Evolutionary conservation across 2,888 invertebrate genomes (phyloP), one percentile per base, ranked within the genome.

Genomic region (Hedychridium roseum): DNA sequence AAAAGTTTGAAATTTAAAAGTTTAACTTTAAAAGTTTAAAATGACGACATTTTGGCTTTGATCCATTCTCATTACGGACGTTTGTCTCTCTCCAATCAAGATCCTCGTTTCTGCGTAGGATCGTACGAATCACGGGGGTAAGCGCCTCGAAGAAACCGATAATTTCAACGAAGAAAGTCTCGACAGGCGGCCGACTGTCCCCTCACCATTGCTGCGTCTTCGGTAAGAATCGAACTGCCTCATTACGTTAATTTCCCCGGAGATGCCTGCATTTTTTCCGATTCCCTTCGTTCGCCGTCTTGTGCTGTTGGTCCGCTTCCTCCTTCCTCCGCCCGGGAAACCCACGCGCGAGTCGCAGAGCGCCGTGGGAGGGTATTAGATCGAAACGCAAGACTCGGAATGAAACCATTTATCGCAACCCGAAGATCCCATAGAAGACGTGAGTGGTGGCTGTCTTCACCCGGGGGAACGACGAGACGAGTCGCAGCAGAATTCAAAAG

Each of bases 161-260:
- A 63, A 63, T 47, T 52, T 46, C 37, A 21, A 18, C 4, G 17
- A 17, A 2, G 20, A 26, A 37, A 26, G 23, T 11, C 17, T 16
- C n/a, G 16, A 11, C 39, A 34, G n/a, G n/a, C n/a, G n/a, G n/a
- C 31, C 36, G 5, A 1, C 15, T 7, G 1, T 2, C 7, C 7
- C 11, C 5, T n/a, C 39, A 1, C 12, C n/a, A 6, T 3, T 16
- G 20, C 42, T 34, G 26, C 18, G 43, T 18, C 44, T 52, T 43
- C 41, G 51, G 51, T 57, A 60, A 65, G 65, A 60, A 73, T 71
- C 70, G 70, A 72, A 70, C 68, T 62, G 60, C 66, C 70, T 73
- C 73, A 73, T 74, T 74, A 74, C 73, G 66, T 70, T 73, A 73
- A 74, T 73, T 74, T 74, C 73, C 73, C 73, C 63, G 55, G 73